These are phyloP conservation scores for Notothenia coriiceps DNA, from an alignment of 2,113 vertebrate genomes.

Conservation along the genomic window DNA sequence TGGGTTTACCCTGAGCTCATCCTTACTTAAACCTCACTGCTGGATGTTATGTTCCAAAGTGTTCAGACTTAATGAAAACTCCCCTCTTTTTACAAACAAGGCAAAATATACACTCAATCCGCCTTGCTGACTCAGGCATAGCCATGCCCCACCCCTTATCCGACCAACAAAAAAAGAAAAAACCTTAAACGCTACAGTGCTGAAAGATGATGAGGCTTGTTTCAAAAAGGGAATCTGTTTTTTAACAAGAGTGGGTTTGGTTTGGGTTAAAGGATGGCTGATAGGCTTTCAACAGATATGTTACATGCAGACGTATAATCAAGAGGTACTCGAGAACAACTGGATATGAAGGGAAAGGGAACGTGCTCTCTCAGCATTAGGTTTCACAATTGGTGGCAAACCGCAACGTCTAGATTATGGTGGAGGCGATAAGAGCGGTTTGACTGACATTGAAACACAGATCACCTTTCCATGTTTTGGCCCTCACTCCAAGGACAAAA, in stretches of 20 bases:
- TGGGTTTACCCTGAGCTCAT: neutral
- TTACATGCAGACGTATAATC: constrained; percentile 75
- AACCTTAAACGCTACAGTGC: constrained; percentile 9
- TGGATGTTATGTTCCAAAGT: constrained; percentile 47
- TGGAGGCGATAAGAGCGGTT: constrained; percentile 73
- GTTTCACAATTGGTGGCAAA: constrained; percentile 70
- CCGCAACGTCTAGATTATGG: constrained; percentile 66
- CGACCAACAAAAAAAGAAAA: neutral
- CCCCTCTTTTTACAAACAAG: constrained; percentile 79
- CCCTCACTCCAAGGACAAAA: constrained; percentile 26
- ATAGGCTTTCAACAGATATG: constrained; percentile 52
- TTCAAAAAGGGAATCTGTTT: constrained; percentile 59
- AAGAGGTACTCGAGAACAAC: constrained; percentile 68
- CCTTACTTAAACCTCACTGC: constrained; percentile 5
- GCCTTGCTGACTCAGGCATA: constrained; percentile 54
- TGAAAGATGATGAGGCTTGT: constrained; percentile 65
- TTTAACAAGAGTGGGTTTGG: constrained; percentile 42
- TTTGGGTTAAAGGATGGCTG: constrained; percentile 29
- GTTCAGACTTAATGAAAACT: constrained; percentile 75
- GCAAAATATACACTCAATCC: neutral
- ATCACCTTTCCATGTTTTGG: constrained; percentile 60
- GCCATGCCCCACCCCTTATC: neutral
- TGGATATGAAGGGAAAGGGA: constrained; percentile 68
- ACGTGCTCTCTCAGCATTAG: constrained; percentile 40
- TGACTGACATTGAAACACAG: constrained; percentile 60